These are phyloP conservation scores for Garrulus glandarius DNA, from an alignment of 2,797 vertebrate genomes.

Conservation along the genomic window DNA sequence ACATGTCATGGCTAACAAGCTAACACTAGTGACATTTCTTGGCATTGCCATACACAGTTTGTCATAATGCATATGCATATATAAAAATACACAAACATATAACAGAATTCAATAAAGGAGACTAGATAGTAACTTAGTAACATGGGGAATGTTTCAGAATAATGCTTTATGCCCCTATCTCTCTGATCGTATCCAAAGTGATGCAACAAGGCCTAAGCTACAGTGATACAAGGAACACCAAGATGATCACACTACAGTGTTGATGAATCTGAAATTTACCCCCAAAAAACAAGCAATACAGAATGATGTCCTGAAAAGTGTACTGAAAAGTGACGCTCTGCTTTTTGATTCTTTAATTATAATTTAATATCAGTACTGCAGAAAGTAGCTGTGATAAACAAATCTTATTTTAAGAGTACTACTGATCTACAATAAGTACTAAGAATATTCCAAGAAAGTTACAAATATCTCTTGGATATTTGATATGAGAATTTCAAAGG, in stretches of 20 bases:
- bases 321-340: not conserved
- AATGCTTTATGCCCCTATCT: not conserved
- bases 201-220: not conserved
- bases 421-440: not conserved
- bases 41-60: not conserved
- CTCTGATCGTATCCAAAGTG: not conserved
- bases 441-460: not conserved
- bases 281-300: not conserved
- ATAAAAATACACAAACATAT: not conserved
- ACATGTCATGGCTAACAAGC: not conserved
- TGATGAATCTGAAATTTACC: not conserved
- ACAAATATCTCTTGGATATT: not conserved
- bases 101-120: not conserved
- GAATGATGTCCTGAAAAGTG: not conserved
- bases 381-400: not conserved
- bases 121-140: not conserved
- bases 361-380: not conserved
- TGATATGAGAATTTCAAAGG: not conserved
- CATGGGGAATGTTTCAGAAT: not conserved
- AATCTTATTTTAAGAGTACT: not conserved
- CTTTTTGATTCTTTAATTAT: not conserved
- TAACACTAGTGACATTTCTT: not conserved
- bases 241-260: not conserved
- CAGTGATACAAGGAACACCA: not conserved
- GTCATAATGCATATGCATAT: not conserved